These are phyloP conservation scores for Calidris pygmaea DNA, from an alignment of 2,113 vertebrate genomes.

Conservation along the genomic window DNA sequence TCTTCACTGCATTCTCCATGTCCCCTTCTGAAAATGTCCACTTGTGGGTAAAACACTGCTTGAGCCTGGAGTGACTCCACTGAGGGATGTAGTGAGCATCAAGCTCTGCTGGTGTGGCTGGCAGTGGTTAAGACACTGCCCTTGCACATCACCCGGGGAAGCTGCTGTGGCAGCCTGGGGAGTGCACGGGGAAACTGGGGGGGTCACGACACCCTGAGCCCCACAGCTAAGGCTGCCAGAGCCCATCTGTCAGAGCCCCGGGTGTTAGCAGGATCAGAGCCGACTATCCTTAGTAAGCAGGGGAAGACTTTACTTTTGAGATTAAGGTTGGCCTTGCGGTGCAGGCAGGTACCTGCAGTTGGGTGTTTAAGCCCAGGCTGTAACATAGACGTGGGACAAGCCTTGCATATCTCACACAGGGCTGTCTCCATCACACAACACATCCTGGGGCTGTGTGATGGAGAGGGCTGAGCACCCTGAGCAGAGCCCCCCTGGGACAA, in stretches of 20 bases:
- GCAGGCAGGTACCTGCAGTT: background rate
- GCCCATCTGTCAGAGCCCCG: background rate
- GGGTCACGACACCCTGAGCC: background rate
- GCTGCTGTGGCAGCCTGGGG: background rate
- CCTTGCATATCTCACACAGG: background rate
- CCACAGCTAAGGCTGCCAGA: background rate
- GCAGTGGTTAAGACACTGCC: background rate
- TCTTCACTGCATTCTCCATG: background rate
- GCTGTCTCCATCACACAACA: background rate
- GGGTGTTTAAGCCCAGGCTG: background rate
- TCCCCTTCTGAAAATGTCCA: rapidly evolving
- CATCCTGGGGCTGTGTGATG: background rate
- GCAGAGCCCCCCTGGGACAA: background rate
- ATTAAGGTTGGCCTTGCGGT: background rate
- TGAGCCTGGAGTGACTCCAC: background rate
- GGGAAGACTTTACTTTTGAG: background rate
- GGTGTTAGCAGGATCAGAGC: background rate
- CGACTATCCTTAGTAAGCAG: background rate
- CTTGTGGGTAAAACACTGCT: background rate
- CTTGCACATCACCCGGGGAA: background rate
- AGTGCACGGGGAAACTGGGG: background rate
- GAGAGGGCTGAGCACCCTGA: background rate
- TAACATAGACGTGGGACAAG: rapidly evolving
- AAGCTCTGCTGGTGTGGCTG: background rate
- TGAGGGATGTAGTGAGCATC: background rate